Conservation (phyloP, 1,140 invertebrate genomes). For the Drosophila leontia region DNA sequence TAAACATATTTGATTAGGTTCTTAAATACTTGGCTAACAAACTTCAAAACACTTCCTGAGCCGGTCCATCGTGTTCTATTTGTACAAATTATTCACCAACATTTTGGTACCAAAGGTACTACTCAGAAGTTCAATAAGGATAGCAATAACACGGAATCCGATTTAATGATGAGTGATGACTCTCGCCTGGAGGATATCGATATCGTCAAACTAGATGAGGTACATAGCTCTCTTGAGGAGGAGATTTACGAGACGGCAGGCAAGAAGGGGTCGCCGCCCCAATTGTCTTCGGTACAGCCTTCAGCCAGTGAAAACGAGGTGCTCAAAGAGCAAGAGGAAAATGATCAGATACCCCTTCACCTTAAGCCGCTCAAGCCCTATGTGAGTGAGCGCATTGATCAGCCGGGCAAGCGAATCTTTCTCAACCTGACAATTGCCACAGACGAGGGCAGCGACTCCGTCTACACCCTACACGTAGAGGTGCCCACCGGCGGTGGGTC, state of each 20-base stretch:
- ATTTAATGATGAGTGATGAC: slow-evolving; percentile 76
- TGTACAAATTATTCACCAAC: not conserved
- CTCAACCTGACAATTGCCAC: slow-evolving; percentile 83
- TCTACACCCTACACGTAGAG: slow-evolving; percentile 83
- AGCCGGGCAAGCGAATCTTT: slow-evolving; percentile 70
- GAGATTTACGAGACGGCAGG: slow-evolving; percentile 61
- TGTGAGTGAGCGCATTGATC: slow-evolving; percentile 69
- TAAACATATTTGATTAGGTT: too few species aligned
- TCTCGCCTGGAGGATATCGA: slow-evolving; percentile 70
- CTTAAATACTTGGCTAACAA: not conserved
- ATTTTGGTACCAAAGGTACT: slow-evolving; percentile 22
- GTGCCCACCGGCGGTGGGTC: slow-evolving; percentile 70
- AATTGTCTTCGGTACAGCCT: not conserved
- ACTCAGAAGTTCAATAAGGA: not conserved
- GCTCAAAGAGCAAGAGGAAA: slow-evolving; percentile 36
- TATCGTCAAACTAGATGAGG: slow-evolving; percentile 75
- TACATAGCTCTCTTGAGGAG: slow-evolving; percentile 46
- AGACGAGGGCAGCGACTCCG: slow-evolving; percentile 73
- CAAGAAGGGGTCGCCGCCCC: slow-evolving; percentile 1
- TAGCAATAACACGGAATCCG: slow-evolving; percentile 10
- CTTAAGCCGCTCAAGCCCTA: slow-evolving; percentile 64
- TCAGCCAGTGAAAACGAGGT: slow-evolving; percentile 65
- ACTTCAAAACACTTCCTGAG: slow-evolving; percentile 13
- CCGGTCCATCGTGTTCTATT: not conserved
- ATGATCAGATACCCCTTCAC: slow-evolving; percentile 13